A percentile compares a stretch with the other conserved stretches of the same genome.
phyloP scores from a whole-genome alignment of 2,113 vertebrate genomes.

The Trematocara zebra region DNA sequence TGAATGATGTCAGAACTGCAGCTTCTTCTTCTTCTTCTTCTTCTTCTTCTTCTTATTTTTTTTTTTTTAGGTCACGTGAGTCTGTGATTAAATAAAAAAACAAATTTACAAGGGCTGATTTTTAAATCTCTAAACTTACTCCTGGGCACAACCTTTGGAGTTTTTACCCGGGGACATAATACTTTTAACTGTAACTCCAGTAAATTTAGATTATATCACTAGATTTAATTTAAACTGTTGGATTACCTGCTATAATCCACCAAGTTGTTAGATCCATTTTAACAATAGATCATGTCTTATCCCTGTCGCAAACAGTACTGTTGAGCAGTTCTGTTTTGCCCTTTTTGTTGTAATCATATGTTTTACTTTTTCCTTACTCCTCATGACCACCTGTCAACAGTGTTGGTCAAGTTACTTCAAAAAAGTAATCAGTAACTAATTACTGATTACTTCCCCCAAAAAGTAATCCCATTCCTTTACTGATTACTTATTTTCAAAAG shows the following conservation, averaged over 20 bases:
- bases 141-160: neutral
- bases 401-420: no score
- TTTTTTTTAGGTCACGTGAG: neutral
- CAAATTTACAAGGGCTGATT: neutral
- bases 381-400: neutral
- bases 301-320: neutral
- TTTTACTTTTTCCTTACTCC: slow-evolving; percentile 18
- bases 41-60: neutral
- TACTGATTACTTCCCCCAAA: no score
- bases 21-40: neutral
- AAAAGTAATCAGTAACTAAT: no score
- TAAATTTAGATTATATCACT: neutral
- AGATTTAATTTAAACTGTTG: neutral
- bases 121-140: neutral
- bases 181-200: neutral
- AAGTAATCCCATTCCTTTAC: no score
- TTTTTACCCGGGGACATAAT: neutral
- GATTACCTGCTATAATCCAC: neutral
- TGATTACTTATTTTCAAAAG: no score
- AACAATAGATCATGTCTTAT: neutral
- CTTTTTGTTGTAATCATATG: slow-evolving; percentile 17
- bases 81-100: neutral
- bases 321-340: slow-evolving; percentile 54
- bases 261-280: neutral
- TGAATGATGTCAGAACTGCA: neutral